These are phyloP conservation scores for Nothobranchius furzeri DNA, from an alignment of 2,113 vertebrate genomes.

Conservation along the genomic window DNA sequence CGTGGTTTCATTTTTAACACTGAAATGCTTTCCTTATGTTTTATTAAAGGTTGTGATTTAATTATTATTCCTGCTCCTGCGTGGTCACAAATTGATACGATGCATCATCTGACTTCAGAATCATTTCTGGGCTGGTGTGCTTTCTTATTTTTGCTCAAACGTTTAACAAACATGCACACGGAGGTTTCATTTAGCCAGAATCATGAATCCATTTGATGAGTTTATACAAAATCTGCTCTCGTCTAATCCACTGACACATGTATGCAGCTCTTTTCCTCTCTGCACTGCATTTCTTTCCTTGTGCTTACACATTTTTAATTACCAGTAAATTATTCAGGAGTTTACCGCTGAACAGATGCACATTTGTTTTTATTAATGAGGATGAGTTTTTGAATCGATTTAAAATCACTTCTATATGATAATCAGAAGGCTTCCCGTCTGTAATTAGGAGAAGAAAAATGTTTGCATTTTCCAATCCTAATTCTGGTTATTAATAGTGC, in stretches of 20 bases:
- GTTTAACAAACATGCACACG: too few species aligned
- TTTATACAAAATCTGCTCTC: constrained; percentile 7
- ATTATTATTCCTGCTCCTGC: constrained; percentile 42
- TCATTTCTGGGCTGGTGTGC: constrained; percentile 28
- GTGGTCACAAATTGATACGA: constrained; percentile 52
- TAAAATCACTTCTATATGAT: not conserved
- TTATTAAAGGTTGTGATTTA: constrained; percentile 68
- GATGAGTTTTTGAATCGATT: not conserved
- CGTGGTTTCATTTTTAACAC: constrained; percentile 38
- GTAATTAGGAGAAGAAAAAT: not conserved
- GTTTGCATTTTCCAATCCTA: not conserved
- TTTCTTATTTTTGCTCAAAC: too few species aligned
- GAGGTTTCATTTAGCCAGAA: not conserved
- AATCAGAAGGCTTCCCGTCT: not conserved
- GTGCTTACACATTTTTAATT: too few species aligned
- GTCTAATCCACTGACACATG: constrained; percentile 27
- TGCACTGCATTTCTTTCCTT: too few species aligned
- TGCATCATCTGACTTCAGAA: constrained; percentile 56
- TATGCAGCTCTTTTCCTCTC: not conserved
- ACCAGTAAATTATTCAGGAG: too few species aligned
- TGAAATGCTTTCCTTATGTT: constrained; percentile 53
- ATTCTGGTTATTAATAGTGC: not conserved
- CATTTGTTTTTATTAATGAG: not conserved
- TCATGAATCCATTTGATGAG: not conserved
- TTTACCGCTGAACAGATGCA: not conserved